Evolutionary conservation across 2,797 vertebrate species (phyloP).

Genomic region (Brachyrhaphis roseni): DNA sequence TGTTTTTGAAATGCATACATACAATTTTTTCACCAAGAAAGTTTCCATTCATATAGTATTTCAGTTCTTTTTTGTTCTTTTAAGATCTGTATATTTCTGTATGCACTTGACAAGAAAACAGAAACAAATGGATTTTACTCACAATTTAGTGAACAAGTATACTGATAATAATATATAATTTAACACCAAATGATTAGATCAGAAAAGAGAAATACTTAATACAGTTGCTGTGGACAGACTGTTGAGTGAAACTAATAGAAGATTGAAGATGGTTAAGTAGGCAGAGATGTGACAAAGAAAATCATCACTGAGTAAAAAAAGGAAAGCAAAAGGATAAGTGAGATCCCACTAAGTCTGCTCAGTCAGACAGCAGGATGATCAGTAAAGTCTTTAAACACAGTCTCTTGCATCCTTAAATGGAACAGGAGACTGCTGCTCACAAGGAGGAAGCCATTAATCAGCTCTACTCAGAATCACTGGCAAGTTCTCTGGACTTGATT

Average conservation of each 20-base stretch:
- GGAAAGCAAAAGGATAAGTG: background rate
- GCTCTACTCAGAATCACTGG: constrained; percentile 1
- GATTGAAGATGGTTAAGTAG: background rate
- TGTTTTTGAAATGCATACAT: background rate
- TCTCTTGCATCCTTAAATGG: constrained; percentile 1
- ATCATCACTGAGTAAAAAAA: background rate
- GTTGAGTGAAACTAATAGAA: background rate
- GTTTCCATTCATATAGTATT: background rate
- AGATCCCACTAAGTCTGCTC: background rate
- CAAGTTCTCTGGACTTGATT: background rate
- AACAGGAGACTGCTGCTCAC: background rate
- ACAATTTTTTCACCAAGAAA: background rate
- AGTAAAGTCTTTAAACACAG: background rate
- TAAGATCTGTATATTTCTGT: background rate
- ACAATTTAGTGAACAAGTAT: background rate
- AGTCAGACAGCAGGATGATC: background rate
- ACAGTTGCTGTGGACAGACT: background rate
- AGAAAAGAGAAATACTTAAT: background rate
- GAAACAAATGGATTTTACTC: background rate
- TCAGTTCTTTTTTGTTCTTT: background rate
- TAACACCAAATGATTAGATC: background rate
- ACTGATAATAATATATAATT: background rate
- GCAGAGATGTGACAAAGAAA: background rate
- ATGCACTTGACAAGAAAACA: background rate
- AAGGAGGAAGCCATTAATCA: constrained; percentile 34